Conservation (phyloP, 2,113 vertebrate genomes). For the Cyphomyrus discorhynchus region DNA sequence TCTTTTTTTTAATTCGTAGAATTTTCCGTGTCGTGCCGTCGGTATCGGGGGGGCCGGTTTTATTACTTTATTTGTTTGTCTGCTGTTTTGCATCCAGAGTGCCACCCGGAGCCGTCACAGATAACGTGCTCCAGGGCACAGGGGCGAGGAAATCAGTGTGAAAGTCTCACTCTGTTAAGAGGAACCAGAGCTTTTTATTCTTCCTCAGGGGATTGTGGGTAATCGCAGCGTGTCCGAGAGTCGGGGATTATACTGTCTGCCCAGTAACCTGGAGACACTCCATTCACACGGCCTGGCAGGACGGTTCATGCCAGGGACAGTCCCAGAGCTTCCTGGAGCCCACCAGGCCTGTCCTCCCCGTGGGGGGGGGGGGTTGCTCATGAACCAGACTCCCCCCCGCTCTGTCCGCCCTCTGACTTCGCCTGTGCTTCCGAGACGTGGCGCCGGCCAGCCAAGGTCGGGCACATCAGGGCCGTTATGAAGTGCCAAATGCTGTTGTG, state of each 20-base stretch:
- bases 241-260: background rate
- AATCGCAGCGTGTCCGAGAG: background rate
- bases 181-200: background rate
- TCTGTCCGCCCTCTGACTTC: background rate
- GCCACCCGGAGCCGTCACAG: background rate
- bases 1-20: background rate
- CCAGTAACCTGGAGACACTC: background rate
- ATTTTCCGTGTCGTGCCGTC: background rate
- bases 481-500: background rate
- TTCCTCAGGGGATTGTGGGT: background rate
- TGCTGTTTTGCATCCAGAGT: background rate
- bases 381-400: background rate
- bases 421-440: background rate
- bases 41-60: background rate
- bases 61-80: background rate
- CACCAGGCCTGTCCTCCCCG: background rate
- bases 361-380: constrained; percentile 35
- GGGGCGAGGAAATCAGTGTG: background rate
- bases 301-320: background rate
- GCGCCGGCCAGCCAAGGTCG: background rate
- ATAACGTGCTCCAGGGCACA: background rate
- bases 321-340: background rate
- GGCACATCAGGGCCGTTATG: background rate
- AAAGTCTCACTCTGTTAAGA: background rate
- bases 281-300: background rate